phyloP scores from a whole-genome alignment of 64 coral and sea anemone species.

The Acropora yongei region DNA sequence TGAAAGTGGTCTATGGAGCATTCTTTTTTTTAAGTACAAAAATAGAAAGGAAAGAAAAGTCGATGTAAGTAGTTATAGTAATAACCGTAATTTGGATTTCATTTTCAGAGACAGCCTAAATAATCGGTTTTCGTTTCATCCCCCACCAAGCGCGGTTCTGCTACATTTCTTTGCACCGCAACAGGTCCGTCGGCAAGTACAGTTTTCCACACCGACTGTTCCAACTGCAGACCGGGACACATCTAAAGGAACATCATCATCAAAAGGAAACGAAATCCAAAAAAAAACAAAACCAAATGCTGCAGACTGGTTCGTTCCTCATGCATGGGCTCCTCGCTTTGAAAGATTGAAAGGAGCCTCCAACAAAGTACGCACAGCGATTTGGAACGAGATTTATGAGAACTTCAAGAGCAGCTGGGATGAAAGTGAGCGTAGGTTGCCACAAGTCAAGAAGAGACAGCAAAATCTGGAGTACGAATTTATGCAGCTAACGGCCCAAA shows the following conservation, averaged over 20 bases:
- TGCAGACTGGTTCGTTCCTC: neutral
- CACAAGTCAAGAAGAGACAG: neutral
- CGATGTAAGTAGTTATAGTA: neutral
- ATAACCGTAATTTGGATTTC: neutral
- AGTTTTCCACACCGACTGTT: neutral
- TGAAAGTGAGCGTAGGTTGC: neutral
- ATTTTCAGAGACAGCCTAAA: neutral
- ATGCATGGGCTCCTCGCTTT: conserved; percentile 9
- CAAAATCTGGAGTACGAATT: neutral
- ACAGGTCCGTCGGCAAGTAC: neutral
- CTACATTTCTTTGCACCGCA: conserved; percentile 23
- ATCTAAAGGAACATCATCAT: neutral
- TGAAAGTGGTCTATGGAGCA: too few species aligned
- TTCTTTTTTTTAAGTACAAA: too few species aligned
- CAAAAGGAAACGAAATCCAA: neutral
- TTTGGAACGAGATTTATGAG: conserved; percentile 26
- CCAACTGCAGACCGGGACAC: neutral
- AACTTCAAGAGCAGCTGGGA: neutral
- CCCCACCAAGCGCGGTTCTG: neutral
- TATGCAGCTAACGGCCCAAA: neutral
- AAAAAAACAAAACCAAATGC: neutral
- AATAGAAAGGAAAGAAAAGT: neutral
- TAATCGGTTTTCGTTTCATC: neutral
- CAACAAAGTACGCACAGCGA: conserved; percentile 21
- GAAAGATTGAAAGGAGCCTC: conserved; percentile 13